These are phyloP conservation scores for Origma solitaria DNA, from an alignment of 2,113 vertebrate species.

Conservation along the genomic window DNA sequence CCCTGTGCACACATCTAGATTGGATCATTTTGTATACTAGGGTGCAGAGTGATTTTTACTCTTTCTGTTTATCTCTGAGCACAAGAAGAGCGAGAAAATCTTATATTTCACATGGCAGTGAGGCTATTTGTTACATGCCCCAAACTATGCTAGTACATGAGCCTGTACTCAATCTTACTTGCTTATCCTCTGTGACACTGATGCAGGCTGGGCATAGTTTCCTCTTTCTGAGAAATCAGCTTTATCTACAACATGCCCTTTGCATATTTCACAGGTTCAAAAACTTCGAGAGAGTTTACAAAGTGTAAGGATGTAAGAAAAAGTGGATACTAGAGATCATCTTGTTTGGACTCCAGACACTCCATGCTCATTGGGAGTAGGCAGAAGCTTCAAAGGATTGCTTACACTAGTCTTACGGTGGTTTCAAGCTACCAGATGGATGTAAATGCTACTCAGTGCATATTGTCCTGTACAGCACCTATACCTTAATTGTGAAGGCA, in stretches of 20 bases:
- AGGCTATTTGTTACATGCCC: not conserved
- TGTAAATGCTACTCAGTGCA: not conserved
- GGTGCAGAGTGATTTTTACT: not conserved
- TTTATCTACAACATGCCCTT: not conserved
- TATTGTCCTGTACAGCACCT: not conserved
- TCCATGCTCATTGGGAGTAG: not conserved
- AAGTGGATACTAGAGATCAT: not conserved
- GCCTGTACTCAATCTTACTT: not conserved
- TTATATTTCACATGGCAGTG: not conserved
- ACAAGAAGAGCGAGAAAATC: not conserved
- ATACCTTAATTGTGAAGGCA: not conserved
- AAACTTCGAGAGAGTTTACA: not conserved
- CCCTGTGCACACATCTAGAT: not conserved
- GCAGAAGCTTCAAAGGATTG: not conserved
- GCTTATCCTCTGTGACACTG: not conserved
- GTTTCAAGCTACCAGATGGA: not conserved
- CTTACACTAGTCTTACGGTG: not conserved
- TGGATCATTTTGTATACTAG: not conserved
- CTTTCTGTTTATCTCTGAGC: not conserved
- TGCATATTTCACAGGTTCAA: not conserved
- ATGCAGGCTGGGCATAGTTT: not conserved
- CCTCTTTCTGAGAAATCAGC: not conserved
- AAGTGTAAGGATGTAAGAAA: not conserved
- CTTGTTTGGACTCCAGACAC: not conserved
- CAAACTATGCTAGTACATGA: not conserved